Evolutionary conservation across 2,888 invertebrate species (phyloP).

Genomic region (Proisotoma minuta): DNA sequence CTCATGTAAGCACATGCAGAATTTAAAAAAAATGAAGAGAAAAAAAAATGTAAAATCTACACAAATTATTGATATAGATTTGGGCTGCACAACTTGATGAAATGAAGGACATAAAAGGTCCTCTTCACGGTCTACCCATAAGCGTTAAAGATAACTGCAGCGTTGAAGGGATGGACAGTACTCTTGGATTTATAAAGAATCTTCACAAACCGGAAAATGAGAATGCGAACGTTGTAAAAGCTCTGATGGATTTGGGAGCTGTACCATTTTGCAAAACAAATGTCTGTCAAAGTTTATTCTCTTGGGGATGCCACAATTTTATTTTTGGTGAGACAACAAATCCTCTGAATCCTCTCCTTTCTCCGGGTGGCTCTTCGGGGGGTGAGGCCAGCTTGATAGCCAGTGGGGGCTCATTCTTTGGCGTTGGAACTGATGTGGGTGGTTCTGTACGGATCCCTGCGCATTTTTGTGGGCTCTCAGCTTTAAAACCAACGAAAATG

Average conservation of each 20-base stretch:
- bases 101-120: conserved; percentile 37
- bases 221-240: conserved; percentile 27
- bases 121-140: conserved; percentile 50
- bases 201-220: conserved; percentile 46
- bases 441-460: conserved; percentile 54
- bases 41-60: background rate
- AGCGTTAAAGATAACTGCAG: conserved; percentile 50
- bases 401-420: conserved; percentile 52
- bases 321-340: conserved; percentile 52
- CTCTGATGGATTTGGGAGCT: conserved; percentile 50
- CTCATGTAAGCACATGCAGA: conserved; percentile 38
- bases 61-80: conserved; percentile 9
- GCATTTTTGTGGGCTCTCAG: conserved; percentile 53
- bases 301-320: conserved; percentile 50
- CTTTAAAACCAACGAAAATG: conserved; percentile 52
- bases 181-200: conserved; percentile 49
- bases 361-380: conserved; percentile 54
- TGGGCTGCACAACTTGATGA: conserved; percentile 30
- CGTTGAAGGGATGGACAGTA: conserved; percentile 50
- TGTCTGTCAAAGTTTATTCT: conserved; percentile 50
- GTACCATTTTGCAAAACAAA: conserved; percentile 55
- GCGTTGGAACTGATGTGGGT: conserved; percentile 53
- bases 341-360: conserved; percentile 50
- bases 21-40: background rate
- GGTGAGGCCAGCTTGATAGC: conserved; percentile 51